Base-by-base conservation (phyloP, 2,113 vertebrate genomes). In the Nothobranchius kuhntae region DNA sequence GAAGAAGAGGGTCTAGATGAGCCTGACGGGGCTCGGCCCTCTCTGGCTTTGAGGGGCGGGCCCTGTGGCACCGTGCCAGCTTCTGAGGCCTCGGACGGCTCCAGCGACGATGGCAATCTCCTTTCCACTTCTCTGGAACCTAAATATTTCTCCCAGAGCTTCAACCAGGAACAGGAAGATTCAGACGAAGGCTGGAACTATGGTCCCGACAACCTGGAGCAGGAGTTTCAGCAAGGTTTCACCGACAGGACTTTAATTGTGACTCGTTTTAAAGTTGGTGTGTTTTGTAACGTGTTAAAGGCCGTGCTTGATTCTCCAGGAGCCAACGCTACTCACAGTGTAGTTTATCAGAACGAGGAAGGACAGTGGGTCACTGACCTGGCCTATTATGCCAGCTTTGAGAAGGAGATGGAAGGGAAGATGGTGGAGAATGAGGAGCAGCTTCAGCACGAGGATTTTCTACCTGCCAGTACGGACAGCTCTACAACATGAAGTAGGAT, bases 311-410 rank as follows among this genome's bases (percentile, higher is more conserved):
- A 66, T 17, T 81, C 48, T 47, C 61, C 53, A 95, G 95, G 76
- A 56, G 66, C 46, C 40, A 86, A 77, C 70, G 62, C 78, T 35
- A 67, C 89, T 47, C 92, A 95, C 35, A 93, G 76, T 71, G 81
- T 99, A 51, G 94, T 99, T 62, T 98, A 98, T 86, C 95, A 97
- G 90, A 95, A 98, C 77, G 96, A 98, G 87, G 95, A 98, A 12
- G 97, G 96, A 2, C 95, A 91, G 72, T 99, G 97, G 97, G 97
- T 98, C 75, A 99, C 97, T 14, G 96, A 99, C 82, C 92, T 99
- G 80, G 97, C 97, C 0, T 99, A 98, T 86, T 99, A 95, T 50
- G 94, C 94, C 30, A 93, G 95, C 36, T 97, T 99, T 92, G 89
- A 95, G 84, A 93, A 96, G 74, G 93, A 95, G 85, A 79, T 94